phyloP scores from a whole-genome alignment of 2,888 invertebrate genomes.

The Conops quadrifasciatus region DNA sequence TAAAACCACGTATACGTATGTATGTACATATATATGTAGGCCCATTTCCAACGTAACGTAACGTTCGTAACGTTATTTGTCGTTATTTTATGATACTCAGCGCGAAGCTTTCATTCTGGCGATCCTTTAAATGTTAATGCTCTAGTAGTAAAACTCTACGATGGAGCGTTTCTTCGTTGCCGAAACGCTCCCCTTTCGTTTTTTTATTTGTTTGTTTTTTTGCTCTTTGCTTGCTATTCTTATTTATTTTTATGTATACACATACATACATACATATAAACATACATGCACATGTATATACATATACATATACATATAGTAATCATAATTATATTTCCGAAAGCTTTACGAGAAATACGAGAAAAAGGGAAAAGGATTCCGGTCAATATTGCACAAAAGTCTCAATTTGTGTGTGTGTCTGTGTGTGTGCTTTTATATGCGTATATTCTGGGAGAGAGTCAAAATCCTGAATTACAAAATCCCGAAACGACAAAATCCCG shows the following conservation, averaged over 20 bases:
- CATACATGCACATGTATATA: not conserved
- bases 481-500: too few relatives aligned
- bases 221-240: not conserved
- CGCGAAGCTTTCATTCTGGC: not conserved
- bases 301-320: not conserved
- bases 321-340: not conserved
- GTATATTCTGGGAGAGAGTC: not conserved
- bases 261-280: not conserved
- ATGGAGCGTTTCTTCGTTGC: too few relatives aligned
- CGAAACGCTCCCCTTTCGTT: not conserved
- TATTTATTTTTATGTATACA: not conserved
- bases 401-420: not conserved
- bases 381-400: constrained; percentile 19
- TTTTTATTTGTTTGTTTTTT: not conserved
- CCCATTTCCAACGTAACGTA: not conserved
- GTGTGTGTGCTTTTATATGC: not conserved
- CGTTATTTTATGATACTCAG: not conserved
- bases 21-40: not conserved
- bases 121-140: not conserved
- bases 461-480: too few relatives aligned
- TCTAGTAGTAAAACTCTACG: not conserved
- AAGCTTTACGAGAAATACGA: not conserved
- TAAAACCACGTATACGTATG: not conserved
- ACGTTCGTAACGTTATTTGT: not conserved
- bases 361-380: constrained; percentile 18